A percentile compares a stretch with the other conserved stretches of the same genome.
These are phyloP conservation scores for Troides helena DNA, from an alignment of 2,888 invertebrate genomes.

Conservation along the genomic window DNA sequence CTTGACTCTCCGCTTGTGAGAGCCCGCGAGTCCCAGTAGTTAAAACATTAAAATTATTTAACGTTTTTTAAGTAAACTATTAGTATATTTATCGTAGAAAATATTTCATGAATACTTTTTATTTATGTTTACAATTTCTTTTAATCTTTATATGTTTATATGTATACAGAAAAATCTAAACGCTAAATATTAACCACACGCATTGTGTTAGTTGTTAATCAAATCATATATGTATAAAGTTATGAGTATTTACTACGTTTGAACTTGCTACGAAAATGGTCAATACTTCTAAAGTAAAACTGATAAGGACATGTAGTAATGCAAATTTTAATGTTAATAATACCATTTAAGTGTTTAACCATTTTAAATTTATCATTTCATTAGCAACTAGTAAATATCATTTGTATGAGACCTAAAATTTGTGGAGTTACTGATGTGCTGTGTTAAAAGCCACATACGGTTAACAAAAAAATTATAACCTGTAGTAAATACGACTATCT, in stretches of 20 bases:
- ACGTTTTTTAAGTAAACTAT: background rate
- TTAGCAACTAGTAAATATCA: background rate
- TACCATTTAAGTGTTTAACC: background rate
- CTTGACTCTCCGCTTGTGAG: too few species aligned
- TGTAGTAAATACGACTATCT: conserved; percentile 4
- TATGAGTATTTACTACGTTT: background rate
- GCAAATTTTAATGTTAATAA: background rate
- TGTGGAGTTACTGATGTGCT: conserved; percentile 18
- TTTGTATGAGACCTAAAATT: conserved; percentile 1
- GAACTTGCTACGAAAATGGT: background rate
- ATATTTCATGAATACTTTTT: background rate
- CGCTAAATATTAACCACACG: too few species aligned
- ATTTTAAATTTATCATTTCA: background rate
- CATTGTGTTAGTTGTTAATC: too few species aligned
- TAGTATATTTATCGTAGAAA: background rate
- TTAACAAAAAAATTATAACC: conserved; percentile 1
- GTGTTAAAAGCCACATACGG: conserved; percentile 21
- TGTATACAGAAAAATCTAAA: too few species aligned
- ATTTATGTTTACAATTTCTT: background rate
- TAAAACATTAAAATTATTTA: too few species aligned
- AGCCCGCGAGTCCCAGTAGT: too few species aligned
- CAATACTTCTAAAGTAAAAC: background rate
- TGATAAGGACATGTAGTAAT: background rate
- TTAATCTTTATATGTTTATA: background rate
- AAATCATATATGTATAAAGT: too few species aligned